Evolutionary conservation across 2,113 vertebrate genomes (phyloP), one percentile per base, ranked within the genome.

Genomic region (Pseudorhombus dupliciocellatus): DNA sequence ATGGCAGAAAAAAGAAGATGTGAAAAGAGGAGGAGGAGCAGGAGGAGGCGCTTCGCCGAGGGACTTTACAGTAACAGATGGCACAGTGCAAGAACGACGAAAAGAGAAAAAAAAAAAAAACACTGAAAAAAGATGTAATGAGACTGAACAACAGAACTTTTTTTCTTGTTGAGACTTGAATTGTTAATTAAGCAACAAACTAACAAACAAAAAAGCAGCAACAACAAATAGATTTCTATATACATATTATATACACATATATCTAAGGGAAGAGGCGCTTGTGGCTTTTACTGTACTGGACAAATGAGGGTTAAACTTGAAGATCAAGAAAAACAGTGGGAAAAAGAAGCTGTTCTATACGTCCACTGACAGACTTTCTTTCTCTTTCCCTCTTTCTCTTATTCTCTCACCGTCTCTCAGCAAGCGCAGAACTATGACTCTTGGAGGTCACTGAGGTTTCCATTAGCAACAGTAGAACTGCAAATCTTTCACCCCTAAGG

Each of bases 241-340:
- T 94, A 93, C 92, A 93, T 93, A 93, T 93, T 93, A 93, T 93
- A 93, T 91, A 93, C 85, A 91, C 86, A 91, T 86, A 90, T 85
- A 90, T 83, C 89, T 91, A 91, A 90, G 88, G 85, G 89, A 89
- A 91, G 91, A 93, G 87, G 91, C 90, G 91, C 91, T 91, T 92
- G 91, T 90, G 90, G 91, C 92, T 94, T 93, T 94, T 93, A 88
- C 83, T 88, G 87, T 88, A 92, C 92, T 93, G 93, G 93, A 94
- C 93, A 92, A 93, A 94, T 94, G 92, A 94, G 94, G 93, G 93
- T 94, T 92, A 87, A 92, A 94, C 91, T 93, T 93, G 90, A 94
- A 94, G 91, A 94, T 93, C 84, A 89, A 91, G 90, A 84, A 73
- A 83, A 87, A 93, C 83, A 78, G 91, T 91, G 52, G 86, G 73